These are phyloP conservation scores for Keiferia lycopersicella DNA, from an alignment of 2,888 invertebrate species.

Conservation along the genomic window DNA sequence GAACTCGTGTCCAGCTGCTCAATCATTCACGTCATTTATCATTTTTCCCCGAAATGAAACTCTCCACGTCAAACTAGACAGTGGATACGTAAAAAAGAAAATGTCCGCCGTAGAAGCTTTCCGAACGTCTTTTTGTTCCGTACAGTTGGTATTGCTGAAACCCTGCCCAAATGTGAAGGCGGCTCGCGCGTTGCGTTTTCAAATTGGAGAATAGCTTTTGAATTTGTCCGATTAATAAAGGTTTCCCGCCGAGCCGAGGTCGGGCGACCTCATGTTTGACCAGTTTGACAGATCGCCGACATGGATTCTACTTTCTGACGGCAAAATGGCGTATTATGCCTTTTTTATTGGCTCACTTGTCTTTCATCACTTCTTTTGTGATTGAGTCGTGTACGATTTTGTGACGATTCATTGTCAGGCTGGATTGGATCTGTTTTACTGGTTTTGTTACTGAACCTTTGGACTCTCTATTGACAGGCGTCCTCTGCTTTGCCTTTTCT, in stretches of 20 bases:
- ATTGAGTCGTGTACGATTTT: slow-evolving; percentile 64
- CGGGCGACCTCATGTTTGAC: slow-evolving; percentile 67
- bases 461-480: slow-evolving; percentile 40
- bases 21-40: slow-evolving; percentile 78
- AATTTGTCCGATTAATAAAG: slow-evolving; percentile 61
- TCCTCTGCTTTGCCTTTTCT: slow-evolving; percentile 40
- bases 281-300: slow-evolving; percentile 79
- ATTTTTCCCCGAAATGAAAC: slow-evolving; percentile 70
- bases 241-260: slow-evolving; percentile 54
- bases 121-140: slow-evolving; percentile 73
- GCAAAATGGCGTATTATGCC: slow-evolving; percentile 77
- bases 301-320: slow-evolving; percentile 74
- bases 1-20: slow-evolving; percentile 64
- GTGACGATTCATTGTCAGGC: slow-evolving; percentile 66
- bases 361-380: slow-evolving; percentile 79
- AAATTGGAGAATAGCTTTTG: slow-evolving; percentile 44
- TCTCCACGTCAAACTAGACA: slow-evolving; percentile 70
- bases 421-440: slow-evolving; percentile 64
- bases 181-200: slow-evolving; percentile 45
- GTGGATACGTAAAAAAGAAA: slow-evolving; percentile 68
- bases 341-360: slow-evolving; percentile 75
- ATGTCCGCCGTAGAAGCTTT: slow-evolving; percentile 64
- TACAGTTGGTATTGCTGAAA: slow-evolving; percentile 60
- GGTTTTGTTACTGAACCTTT: slow-evolving; percentile 55
- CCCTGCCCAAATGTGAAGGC: slow-evolving; percentile 53